Percentiles rank a stretch among this genome's conserved stretches.
phyloP scores from a whole-genome alignment of 1,140 invertebrate genomes.

The Drosophila neocordata region DNA sequence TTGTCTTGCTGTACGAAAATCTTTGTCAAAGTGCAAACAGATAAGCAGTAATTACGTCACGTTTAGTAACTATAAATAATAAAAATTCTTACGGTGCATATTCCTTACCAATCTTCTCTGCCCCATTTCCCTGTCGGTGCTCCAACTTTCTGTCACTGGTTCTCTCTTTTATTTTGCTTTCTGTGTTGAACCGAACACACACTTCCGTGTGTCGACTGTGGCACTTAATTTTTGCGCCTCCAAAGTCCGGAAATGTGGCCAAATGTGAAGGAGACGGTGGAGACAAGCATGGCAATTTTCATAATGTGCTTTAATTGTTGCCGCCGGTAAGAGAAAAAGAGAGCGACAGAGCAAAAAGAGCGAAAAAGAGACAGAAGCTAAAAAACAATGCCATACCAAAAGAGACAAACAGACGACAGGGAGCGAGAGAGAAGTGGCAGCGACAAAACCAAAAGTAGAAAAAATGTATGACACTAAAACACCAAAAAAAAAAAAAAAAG shows the following conservation, averaged over 20 bases:
- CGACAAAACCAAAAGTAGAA: neutral
- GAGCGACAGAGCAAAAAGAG: neutral
- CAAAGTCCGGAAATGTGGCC: constrained; percentile 31
- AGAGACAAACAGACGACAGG: neutral
- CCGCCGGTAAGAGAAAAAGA: neutral
- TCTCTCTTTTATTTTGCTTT: neutral
- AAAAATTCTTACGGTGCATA: neutral
- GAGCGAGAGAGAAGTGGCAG: neutral
- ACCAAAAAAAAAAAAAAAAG: neutral
- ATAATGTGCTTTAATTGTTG: constrained; percentile 51
- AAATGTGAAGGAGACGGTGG: constrained; percentile 5
- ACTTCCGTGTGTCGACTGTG: neutral
- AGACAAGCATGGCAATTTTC: constrained; percentile 25
- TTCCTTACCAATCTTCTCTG: no score
- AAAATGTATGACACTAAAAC: neutral
- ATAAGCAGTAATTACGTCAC: no score
- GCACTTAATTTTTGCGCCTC: constrained; percentile 30
- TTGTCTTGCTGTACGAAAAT: no score
- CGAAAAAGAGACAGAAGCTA: neutral
- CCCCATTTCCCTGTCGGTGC: neutral
- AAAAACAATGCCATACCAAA: neutral
- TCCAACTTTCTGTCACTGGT: neutral
- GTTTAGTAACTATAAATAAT: neutral
- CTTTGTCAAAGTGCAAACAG: no score
- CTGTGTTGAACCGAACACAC: neutral